phyloP scores from a whole-genome alignment of 2,888 invertebrate genomes.

The Malachius bipustulatus region DNA sequence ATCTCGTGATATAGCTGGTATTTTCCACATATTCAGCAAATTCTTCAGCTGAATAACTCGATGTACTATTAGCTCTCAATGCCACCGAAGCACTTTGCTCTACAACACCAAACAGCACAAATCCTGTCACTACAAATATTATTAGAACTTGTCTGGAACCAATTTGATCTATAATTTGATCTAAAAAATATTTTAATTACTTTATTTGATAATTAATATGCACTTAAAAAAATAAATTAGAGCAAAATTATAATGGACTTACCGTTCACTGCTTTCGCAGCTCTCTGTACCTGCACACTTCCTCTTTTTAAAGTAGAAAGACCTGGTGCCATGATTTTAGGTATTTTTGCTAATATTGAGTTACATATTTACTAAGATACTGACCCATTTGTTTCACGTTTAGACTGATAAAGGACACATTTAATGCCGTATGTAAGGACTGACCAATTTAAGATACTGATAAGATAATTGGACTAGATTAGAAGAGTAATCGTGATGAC shows the following conservation, averaged over 20 bases:
- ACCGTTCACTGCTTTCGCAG: constrained; percentile 44
- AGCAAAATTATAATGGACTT: constrained; percentile 20
- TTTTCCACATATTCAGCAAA: constrained; percentile 40
- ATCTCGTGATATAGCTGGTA: constrained; percentile 38
- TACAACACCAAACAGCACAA: constrained; percentile 44
- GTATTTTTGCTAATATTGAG: background rate
- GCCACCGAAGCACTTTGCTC: constrained; percentile 46
- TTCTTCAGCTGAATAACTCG: constrained; percentile 35
- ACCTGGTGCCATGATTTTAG: background rate
- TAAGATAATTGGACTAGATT: constrained; percentile 2
- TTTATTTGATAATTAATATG: background rate
- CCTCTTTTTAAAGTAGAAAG: constrained; percentile 37
- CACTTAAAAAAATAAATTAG: too few species aligned
- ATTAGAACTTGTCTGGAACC: constrained; percentile 42
- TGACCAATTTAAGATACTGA: constrained; percentile 2
- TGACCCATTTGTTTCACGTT: background rate
- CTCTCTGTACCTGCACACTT: constrained; percentile 42
- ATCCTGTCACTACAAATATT: constrained; percentile 41
- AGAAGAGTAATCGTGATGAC: too few species aligned
- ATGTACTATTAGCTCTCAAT: constrained; percentile 39
- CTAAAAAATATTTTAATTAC: background rate
- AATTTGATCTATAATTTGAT: constrained; percentile 31
- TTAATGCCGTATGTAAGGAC: background rate
- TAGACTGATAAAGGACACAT: background rate
- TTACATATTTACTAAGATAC: background rate